Evolutionary conservation across 2,113 vertebrate species (phyloP), one percentile per base, ranked within the genome.

Genomic region (Circaetus cinerascens): DNA sequence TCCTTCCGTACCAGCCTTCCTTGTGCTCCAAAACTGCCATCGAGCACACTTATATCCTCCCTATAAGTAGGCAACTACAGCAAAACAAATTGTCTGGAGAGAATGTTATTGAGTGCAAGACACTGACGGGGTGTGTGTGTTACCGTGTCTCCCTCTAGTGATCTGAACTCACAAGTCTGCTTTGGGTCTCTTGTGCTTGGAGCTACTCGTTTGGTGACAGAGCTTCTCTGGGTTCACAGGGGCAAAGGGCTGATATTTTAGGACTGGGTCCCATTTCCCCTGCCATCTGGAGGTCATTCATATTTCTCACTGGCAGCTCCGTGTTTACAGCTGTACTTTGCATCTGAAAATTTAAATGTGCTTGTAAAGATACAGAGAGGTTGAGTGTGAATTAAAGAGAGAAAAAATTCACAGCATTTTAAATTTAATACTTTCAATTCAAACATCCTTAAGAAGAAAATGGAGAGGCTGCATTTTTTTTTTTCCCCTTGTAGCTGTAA

Each of bases 121-220:
- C 34, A 8, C 19, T 40, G 67, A 34, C 6, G 11, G 50, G 3
- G 56, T 38, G 68, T 48, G 13, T 82, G 40, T 84, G 82, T 90
- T 94, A 79, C 15, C 4, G 45, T 94, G 86, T 95, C 94, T 97
- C 97, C 95, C 94, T 93, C 96, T 96, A 96, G 94, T 94, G 97
- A 94, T 93, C 60, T 57, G 66, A 85, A 48, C 84, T 92, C 40
- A 29, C 0, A 17, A 82, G 36, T 87, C 50, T 38, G 43, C 19
- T 72, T 60, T 60, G 86, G 56, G 56, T 95, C 68, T 48, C 56
- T 21, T n/a, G 41, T 66, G 83, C 63, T 73, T 84, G 80, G 60
- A 89, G 46, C 36, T 68, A 34, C 76, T 72, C 15, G 2, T 72
- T 56, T 29, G 53, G 34, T 64, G 59, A 26, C 75, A 73, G 43